Percentiles rank a stretch among this genome's conserved stretches.
These are phyloP conservation scores for Drosophila fuyamai DNA, from an alignment of 1,140 invertebrate genomes.

Conservation along the genomic window DNA sequence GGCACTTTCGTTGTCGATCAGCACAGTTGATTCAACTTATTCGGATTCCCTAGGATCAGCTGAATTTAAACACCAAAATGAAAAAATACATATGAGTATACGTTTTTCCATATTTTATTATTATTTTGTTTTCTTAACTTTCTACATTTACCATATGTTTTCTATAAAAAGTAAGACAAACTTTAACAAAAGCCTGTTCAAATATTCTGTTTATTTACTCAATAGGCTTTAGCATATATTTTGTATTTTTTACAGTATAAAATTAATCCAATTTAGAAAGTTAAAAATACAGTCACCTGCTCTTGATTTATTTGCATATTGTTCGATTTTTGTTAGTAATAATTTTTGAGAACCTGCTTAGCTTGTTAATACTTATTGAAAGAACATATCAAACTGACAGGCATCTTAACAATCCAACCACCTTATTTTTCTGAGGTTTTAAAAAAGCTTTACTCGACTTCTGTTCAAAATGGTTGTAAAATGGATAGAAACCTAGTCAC, in stretches of 20 bases:
- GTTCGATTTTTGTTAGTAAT: neutral
- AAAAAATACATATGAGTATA: no score
- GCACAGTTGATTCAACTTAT: neutral
- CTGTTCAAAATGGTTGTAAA: no score
- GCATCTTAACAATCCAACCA: no score
- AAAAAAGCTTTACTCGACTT: neutral
- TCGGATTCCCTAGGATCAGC: neutral
- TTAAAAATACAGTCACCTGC: neutral
- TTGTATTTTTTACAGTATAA: neutral
- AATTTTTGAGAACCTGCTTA: conserved; percentile 9
- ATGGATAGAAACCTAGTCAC: neutral
- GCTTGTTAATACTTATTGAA: neutral
- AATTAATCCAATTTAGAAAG: conserved; percentile 9
- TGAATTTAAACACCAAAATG: no score
- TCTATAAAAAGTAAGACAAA: neutral
- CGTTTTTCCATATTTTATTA: neutral
- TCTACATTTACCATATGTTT: conserved; percentile 1
- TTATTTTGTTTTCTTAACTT: neutral
- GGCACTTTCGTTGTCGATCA: conserved; percentile 8
- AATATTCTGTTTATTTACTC: conserved; percentile 3
- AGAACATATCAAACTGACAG: neutral
- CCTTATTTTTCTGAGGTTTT: neutral
- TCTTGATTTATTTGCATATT: neutral
- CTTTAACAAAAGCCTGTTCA: neutral
- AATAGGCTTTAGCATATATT: neutral